Conservation (phyloP, 2,888 invertebrate genomes). For the Cephonodes hylas region DNA sequence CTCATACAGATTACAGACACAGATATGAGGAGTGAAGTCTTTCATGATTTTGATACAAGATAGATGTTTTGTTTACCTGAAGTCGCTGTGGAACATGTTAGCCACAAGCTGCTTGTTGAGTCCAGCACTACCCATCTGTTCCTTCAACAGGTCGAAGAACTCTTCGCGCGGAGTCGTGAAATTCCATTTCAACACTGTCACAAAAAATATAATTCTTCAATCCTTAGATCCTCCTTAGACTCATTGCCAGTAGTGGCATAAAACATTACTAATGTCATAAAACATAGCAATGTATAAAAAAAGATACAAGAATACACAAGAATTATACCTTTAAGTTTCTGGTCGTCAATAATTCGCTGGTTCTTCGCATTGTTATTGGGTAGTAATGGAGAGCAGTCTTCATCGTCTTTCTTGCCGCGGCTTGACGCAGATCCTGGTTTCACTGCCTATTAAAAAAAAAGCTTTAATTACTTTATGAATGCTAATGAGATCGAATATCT, state of each 20-base stretch:
- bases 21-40: no score
- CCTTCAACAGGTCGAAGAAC: constrained; percentile 94
- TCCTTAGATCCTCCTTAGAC: no score
- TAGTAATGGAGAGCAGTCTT: constrained; percentile 89
- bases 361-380: constrained; percentile 93
- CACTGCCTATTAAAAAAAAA: constrained; percentile 41
- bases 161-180: constrained; percentile 96
- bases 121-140: constrained; percentile 93
- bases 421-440: constrained; percentile 66
- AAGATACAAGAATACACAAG: no score
- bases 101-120: constrained; percentile 92
- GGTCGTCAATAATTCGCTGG: constrained; percentile 96
- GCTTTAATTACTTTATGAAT: neutral
- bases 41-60: no score
- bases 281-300: no score
- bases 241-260: no score
- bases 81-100: constrained; percentile 97
- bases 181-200: constrained; percentile 93
- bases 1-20: no score
- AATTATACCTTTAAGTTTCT: constrained; percentile 88
- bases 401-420: constrained; percentile 90
- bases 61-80: no score
- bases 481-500: no score
- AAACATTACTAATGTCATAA: no score
- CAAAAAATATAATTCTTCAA: constrained; percentile 18